Base-by-base conservation (phyloP, 2,888 invertebrate species). In the Ennomos fuscantarius region DNA sequence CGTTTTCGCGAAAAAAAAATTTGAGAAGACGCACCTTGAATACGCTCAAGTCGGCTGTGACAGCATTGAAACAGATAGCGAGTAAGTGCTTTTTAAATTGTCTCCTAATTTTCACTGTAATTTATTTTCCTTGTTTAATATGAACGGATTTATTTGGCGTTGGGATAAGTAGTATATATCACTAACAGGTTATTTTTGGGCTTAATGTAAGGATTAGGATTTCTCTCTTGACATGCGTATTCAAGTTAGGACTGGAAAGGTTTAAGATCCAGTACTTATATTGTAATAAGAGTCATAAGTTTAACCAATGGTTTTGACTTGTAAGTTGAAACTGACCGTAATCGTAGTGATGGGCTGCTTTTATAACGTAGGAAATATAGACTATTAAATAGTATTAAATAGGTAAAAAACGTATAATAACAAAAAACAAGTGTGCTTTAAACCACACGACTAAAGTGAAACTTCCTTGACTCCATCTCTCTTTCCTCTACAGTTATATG, bases 11-110 rank as follows among this genome's bases (percentile, higher is more conserved):
- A 54, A 87, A 89, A 79, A 91, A 90, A 66, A 92, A 93, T 76
- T 73, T 92, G 46, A 81, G 91, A 65, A 82, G 92, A 24, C 87
- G 90, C 34, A 89, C 89, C 11, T 71, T 89, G 71, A 92, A 86
- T 72, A 93, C 92, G 52, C 76, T 93, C 67, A 89, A 88, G 72
- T 86, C 87, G 12, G 89, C 91, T 58, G 86, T 91, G 74, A 86
- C 87, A 62, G 90, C 89, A 66, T 80, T 91, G 65, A 86, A 82
- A 74, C 92, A 92, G 81, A 87, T 93, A 71, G 84, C 91, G 59
- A 89, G 91, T 91, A 80, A 90, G 91, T 89, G 71, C 62, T 75
- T 68, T 72, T 66, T 65, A 58, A 73, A 49, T 63, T 65, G 61
- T 63, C 55, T 62, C 44, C 32, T 8, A 40, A 49, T 47, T 62